Evolutionary conservation across 2,888 invertebrate genomes (phyloP), one percentile per base, ranked within the genome.

Genomic region (Erebia epiphron): DNA sequence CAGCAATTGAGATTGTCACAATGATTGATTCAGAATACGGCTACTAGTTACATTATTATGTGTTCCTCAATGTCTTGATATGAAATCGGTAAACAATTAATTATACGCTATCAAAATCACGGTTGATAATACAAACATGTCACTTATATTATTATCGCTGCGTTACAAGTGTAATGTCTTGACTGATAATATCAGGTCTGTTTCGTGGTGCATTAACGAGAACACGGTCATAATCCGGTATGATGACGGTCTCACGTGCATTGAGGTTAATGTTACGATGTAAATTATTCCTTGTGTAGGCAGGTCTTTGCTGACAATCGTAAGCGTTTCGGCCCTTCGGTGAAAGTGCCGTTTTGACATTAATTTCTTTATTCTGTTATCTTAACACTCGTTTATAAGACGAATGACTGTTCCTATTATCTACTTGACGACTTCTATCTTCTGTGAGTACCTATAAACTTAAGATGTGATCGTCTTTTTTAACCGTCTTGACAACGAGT

Each of bases 321-420:
- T 80, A 68, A 79, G 79, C 78, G 80, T 80, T 74, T 78, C 78
- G 78, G 82, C 80, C 80, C 83, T 82, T 82, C 67, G 79, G 79
- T 77, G 80, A 81, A 84, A 83, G 75, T 83, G 81, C 81, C 61
- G 68, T 69, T 72, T 52, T 43, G 21, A 46, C 52, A 54, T 54
- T 54, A 41, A 64, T 9, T 9, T 64, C 52, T 18, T 46, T 46
- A 16, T 43, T 60, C 41, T 46, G 61, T 46, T 61, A 43, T 21
- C 61, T 61, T 61, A 43, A 18, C 61, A 16, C 16, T 43, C 35
- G 18, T 18, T 18, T 54, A 18, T 54, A 54, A 35, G 5, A 35
- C 35, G 7, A 58, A 26, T 35, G 9, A 9, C 7, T 58, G 35
- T 26, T n/a, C 58, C 10, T 10, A 54, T 54, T 54, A 18, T 54